Evolutionary conservation across 2,888 invertebrate species (phyloP), one percentile per base, ranked within the genome.

Genomic region (Cheilosia soror): DNA sequence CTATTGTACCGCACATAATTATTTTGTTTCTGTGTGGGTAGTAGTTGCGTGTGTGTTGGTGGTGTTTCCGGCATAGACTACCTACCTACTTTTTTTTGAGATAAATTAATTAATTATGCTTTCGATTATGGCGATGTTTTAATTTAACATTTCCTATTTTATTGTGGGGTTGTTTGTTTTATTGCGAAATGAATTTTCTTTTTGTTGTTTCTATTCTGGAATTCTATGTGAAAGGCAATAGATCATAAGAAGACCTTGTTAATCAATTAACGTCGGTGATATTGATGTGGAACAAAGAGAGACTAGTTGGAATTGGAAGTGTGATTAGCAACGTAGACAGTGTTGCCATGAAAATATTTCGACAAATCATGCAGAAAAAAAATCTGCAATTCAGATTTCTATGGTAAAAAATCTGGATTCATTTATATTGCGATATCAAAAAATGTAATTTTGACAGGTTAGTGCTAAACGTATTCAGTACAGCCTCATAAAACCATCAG

Each of bases 21-120:
- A 25, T 4, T n/a, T 3, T 2, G 47, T 15, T 15, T 29, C 5
- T 15, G 66, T 42, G 66, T 66, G 53, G 66, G 47, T 33, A 58
- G 69, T 20, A 20, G 11, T 37, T 11, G 4, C 1, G 15, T 33
- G 11, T 25, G 20, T 20, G n/a, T 5, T 51, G 37, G 15, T 53
- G 25, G 65, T 57, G 57, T 51, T 66, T 76, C 76, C 76, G 76
- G 76, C 57, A 37, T 33, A 49, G 49, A 73, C 33, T 27, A 15
- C 6, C 2, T 5, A 31, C 31, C 31, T 33, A 33, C 33, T 47
- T 47, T 13, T 37, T 27, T 62, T 40, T 37, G n/a, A 33, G 20
- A 44, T 60, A 51, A 53, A 57, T 57, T 65, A 57, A 49, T 66
- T 49, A 65, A 76, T 76, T 75, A 66, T 73, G 73, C 53, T 63